These are phyloP conservation scores for Penaeus indicus DNA, from an alignment of 1,140 invertebrate genomes.

Conservation along the genomic window DNA sequence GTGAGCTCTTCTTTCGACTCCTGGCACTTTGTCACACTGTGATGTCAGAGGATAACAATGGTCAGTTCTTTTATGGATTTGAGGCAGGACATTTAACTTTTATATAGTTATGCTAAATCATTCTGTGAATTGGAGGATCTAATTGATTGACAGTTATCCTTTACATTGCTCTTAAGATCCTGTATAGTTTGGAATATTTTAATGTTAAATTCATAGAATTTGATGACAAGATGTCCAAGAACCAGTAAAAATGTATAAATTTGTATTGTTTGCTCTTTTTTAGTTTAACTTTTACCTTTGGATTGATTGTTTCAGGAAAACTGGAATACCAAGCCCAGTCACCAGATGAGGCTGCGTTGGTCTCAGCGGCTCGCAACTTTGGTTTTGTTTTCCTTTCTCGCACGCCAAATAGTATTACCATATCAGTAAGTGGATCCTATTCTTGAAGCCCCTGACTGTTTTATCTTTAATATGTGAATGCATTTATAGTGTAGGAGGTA, in stretches of 20 bases:
- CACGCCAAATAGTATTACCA: constrained; percentile 93
- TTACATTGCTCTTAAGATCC: not conserved
- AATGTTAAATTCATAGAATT: too few relatives aligned
- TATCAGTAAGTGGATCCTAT: constrained; percentile 71
- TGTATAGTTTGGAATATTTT: not conserved
- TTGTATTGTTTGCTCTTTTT: constrained; percentile 31
- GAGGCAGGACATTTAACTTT: too few relatives aligned
- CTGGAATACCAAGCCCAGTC: constrained; percentile 91
- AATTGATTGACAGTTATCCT: not conserved
- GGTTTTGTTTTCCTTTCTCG: constrained; percentile 97
- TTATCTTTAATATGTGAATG: too few relatives aligned
- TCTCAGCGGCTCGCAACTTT: constrained; percentile 97
- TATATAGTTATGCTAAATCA: too few relatives aligned
- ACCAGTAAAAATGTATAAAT: too few relatives aligned
- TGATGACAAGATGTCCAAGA: too few relatives aligned
- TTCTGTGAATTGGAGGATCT: too few relatives aligned
- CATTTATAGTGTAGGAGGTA: too few relatives aligned
- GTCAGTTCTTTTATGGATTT: constrained; percentile 70
- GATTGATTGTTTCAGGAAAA: constrained; percentile 73
- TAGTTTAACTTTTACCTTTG: constrained; percentile 54
- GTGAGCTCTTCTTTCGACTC: constrained; percentile 89
- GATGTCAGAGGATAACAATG: constrained; percentile 94
- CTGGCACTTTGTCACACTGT: constrained; percentile 96
- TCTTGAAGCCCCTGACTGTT: too few relatives aligned
- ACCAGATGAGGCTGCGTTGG: constrained; percentile 96